phyloP scores from a whole-genome alignment of 2,888 invertebrate genomes.

The Melanchra persicariae region DNA sequence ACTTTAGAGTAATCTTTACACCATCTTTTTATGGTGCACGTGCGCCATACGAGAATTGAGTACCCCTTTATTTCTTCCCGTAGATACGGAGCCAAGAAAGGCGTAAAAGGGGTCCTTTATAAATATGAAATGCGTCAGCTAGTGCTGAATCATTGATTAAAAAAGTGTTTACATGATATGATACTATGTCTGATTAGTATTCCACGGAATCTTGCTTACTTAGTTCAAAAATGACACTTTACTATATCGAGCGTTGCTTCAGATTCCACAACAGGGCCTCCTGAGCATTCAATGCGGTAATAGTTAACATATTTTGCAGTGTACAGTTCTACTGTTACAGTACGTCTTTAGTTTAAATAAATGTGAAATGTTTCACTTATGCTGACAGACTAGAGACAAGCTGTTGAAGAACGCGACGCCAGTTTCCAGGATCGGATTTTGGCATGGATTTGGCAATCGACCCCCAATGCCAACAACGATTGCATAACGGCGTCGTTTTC shows the following conservation, averaged over 20 bases:
- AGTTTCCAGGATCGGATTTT: constrained; percentile 19
- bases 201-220: constrained; percentile 21
- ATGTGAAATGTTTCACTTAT: background rate
- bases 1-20: constrained; percentile 58
- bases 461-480: constrained; percentile 25
- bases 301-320: constrained; percentile 26
- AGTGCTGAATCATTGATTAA: constrained; percentile 22
- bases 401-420: background rate
- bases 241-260: constrained; percentile 7
- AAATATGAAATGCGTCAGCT: constrained; percentile 42
- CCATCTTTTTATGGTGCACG: constrained; percentile 58
- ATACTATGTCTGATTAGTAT: constrained; percentile 16
- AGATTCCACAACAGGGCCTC: constrained; percentile 3
- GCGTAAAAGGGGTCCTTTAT: constrained; percentile 34
- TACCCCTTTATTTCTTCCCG: constrained; percentile 47
- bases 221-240: constrained; percentile 23
- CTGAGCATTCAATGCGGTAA: constrained; percentile 18
- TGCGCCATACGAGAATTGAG: constrained; percentile 49
- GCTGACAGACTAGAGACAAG: constrained; percentile 16
- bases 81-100: constrained; percentile 44
- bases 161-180: constrained; percentile 21
- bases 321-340: constrained; percentile 6
- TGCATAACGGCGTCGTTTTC: background rate
- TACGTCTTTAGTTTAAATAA: constrained; percentile 8
- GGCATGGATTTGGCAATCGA: constrained; percentile 29